Conservation (phyloP, 2,797 vertebrate species). For the Eurystomus glaucurus region DNA sequence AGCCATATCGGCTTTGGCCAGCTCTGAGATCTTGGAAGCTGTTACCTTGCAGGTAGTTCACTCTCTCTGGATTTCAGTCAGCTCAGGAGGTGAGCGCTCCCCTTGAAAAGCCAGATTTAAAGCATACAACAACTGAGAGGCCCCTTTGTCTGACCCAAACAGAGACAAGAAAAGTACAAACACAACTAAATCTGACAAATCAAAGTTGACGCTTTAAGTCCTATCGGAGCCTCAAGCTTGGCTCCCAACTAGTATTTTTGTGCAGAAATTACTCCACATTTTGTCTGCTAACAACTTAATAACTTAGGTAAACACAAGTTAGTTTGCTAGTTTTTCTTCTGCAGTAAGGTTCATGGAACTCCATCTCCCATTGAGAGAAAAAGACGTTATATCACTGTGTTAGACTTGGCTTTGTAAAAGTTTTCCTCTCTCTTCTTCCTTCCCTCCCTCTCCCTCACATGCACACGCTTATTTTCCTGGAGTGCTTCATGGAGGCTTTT, state of each 20-base stretch:
- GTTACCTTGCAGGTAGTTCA: neutral
- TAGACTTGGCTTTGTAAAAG: conserved; percentile 3
- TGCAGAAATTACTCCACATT: neutral
- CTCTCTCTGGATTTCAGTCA: neutral
- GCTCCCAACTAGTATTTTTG: neutral
- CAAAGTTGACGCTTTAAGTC: neutral
- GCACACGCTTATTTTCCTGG: conserved; percentile 51
- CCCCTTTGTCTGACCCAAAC: neutral
- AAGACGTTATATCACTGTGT: neutral
- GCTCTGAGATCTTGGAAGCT: neutral
- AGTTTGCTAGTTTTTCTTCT: neutral
- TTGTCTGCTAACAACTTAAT: neutral
- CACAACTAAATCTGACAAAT: neutral
- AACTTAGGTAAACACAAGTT: neutral
- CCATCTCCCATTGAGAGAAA: neutral
- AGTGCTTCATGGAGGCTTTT: conserved; percentile 77
- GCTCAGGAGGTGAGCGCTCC: neutral
- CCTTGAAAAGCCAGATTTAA: neutral
- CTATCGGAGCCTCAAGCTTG: neutral
- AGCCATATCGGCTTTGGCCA: neutral
- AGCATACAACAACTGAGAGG: neutral
- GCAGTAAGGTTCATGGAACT: neutral
- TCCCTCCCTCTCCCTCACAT: neutral
- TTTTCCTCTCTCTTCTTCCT: neutral
- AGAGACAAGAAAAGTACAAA: neutral